A percentile compares a stretch with the other conserved stretches of the same genome.
Evolutionary conservation across 2,113 vertebrate genomes (phyloP).

Genomic region (Butorides virescens): DNA sequence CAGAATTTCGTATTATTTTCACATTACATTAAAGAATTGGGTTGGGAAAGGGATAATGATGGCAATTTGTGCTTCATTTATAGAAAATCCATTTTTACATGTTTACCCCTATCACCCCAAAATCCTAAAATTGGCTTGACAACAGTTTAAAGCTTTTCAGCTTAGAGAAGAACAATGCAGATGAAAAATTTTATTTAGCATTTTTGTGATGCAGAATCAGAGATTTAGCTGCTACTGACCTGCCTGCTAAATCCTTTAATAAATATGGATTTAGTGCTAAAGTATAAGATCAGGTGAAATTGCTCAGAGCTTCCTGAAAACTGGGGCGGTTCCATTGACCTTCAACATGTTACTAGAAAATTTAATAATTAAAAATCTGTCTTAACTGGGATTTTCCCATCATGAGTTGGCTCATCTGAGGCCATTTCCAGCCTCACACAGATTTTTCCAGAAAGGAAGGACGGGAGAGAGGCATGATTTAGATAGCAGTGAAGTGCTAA

Average conservation of each 20-base stretch:
- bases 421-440: neutral
- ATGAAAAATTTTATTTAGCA: conserved; percentile 24
- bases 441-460: neutral
- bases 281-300: conserved; percentile 46
- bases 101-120: neutral
- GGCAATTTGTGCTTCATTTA: conserved; percentile 36
- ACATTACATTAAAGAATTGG: conserved; percentile 19
- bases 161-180: neutral
- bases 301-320: conserved; percentile 42
- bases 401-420: neutral
- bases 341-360: conserved; percentile 35
- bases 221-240: conserved; percentile 28
- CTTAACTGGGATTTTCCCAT: conserved; percentile 23
- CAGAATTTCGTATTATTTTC: conserved; percentile 4
- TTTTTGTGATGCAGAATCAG: conserved; percentile 27
- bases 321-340: conserved; percentile 26
- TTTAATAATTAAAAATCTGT: conserved; percentile 55
- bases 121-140: conserved; percentile 28
- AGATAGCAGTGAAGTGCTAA: neutral
- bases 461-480: neutral
- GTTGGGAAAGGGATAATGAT: conserved; percentile 23
- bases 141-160: neutral
- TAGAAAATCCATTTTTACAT: conserved; percentile 23
- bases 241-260: conserved; percentile 51
- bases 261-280: conserved; percentile 56